These are phyloP conservation scores for Cepaea hortensis DNA, from an alignment of 2,888 invertebrate species.

Conservation along the genomic window DNA sequence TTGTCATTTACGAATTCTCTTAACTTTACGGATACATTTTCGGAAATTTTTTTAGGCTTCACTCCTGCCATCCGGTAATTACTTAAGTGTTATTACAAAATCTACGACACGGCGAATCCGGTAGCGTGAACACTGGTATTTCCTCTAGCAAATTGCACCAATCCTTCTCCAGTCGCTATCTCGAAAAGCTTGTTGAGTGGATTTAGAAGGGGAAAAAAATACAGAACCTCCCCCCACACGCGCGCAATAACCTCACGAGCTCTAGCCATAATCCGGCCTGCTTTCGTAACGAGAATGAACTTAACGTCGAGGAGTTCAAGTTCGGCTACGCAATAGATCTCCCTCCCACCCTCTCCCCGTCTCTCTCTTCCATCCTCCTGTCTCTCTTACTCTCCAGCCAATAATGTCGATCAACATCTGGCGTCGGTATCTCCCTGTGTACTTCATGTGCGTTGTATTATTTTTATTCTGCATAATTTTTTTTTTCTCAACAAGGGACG, in stretches of 20 bases:
- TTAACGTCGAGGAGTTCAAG: slow-evolving; percentile 3
- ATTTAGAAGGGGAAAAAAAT: slow-evolving; percentile 3
- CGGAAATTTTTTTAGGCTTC: not conserved
- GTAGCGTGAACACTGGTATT: not conserved
- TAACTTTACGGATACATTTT: not conserved
- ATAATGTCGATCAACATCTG: not conserved
- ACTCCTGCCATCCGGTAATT: not conserved
- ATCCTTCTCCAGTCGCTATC: not conserved
- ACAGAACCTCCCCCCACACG: not conserved
- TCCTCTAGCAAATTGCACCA: not conserved
- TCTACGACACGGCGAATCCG: not conserved
- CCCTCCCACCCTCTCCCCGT: not conserved
- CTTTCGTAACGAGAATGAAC: slow-evolving; percentile 21
- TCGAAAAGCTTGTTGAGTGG: not conserved
- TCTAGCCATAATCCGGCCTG: not conserved
- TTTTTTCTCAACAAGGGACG: too few relatives aligned
- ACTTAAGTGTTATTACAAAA: too few relatives aligned
- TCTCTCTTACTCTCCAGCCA: not conserved
- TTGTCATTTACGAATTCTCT: not conserved
- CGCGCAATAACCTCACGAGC: slow-evolving; percentile 3
- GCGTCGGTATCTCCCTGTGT: not conserved
- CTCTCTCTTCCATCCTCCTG: not conserved
- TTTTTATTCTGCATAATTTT: not conserved
- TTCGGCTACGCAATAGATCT: slow-evolving; percentile 12
- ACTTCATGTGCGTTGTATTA: not conserved